These are phyloP conservation scores for Drosophila ironensis DNA, from an alignment of 1,140 invertebrate species.

Conservation along the genomic window DNA sequence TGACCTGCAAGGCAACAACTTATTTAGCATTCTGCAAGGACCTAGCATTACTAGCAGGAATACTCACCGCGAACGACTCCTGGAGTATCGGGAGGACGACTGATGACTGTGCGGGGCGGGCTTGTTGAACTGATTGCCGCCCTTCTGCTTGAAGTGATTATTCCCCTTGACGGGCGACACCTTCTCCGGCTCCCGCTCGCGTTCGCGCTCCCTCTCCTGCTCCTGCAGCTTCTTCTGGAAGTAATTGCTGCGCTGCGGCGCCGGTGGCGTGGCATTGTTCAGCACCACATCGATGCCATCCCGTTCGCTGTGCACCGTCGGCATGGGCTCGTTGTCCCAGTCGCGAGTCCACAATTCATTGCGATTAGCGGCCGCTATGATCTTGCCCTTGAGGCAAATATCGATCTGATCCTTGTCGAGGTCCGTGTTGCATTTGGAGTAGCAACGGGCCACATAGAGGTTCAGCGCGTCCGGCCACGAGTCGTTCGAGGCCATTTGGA, in stretches of 20 bases:
- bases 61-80: conserved; percentile 75
- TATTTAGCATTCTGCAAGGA: not conserved
- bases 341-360: conserved; percentile 93
- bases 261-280: conserved; percentile 43
- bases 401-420: conserved; percentile 97
- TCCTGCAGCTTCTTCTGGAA: conserved; percentile 64
- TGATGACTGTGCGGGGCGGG: conserved; percentile 21
- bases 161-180: conserved; percentile 27
- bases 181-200: conserved; percentile 18
- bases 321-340: conserved; percentile 95
- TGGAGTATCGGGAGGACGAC: conserved; percentile 54
- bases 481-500: conserved; percentile 83
- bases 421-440: conserved; percentile 92
- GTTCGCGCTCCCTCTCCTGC: conserved; percentile 40
- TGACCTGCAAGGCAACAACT: conserved; percentile 30
- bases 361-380: conserved; percentile 93
- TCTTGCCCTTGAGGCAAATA: conserved; percentile 95
- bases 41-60: not conserved
- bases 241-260: conserved; percentile 58
- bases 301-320: conserved; percentile 90
- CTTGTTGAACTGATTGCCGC: conserved; percentile 56
- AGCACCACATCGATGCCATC: conserved; percentile 84
- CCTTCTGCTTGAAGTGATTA: conserved; percentile 62
- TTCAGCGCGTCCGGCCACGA: conserved; percentile 89
- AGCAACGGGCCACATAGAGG: conserved; percentile 95